phyloP scores from a whole-genome alignment of 2,113 vertebrate genomes.

The Phrynosoma blainvillii region DNA sequence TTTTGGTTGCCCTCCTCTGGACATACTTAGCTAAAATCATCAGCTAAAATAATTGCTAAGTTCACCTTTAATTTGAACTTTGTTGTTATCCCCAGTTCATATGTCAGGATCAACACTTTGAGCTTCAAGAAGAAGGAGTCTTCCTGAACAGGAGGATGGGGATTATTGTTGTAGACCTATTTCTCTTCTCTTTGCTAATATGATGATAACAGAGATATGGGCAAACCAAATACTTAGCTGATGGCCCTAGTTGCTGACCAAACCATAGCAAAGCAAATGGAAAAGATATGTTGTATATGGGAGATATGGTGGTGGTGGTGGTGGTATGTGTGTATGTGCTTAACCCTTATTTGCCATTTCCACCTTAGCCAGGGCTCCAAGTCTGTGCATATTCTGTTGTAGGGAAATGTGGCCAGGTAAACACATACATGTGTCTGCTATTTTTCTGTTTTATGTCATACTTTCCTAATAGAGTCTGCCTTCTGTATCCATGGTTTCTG shows the following conservation, averaged over 20 bases:
- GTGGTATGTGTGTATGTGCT: background rate
- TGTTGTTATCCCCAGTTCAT: background rate
- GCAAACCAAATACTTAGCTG: background rate
- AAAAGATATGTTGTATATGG: background rate
- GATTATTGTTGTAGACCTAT: background rate
- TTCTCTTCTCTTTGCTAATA: background rate
- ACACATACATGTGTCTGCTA: background rate
- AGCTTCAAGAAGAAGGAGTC: background rate
- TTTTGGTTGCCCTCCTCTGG: too few relatives aligned
- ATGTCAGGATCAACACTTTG: background rate
- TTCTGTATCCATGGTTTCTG: too few relatives aligned
- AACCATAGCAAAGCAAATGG: background rate
- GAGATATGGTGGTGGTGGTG: too few relatives aligned
- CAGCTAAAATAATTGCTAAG: background rate
- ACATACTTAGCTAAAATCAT: too few relatives aligned
- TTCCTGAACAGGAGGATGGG: background rate
- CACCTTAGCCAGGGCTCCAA: background rate
- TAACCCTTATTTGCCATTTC: background rate
- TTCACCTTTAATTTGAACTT: background rate
- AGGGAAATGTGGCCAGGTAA: background rate
- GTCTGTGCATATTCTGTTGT: background rate
- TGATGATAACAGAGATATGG: background rate
- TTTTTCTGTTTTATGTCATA: background rate
- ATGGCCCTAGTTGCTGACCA: background rate
- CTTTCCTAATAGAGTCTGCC: background rate